Evolutionary conservation across 2,113 vertebrate genomes (phyloP), one percentile per base, ranked within the genome.

Genomic region (Heloderma charlesbogerti): DNA sequence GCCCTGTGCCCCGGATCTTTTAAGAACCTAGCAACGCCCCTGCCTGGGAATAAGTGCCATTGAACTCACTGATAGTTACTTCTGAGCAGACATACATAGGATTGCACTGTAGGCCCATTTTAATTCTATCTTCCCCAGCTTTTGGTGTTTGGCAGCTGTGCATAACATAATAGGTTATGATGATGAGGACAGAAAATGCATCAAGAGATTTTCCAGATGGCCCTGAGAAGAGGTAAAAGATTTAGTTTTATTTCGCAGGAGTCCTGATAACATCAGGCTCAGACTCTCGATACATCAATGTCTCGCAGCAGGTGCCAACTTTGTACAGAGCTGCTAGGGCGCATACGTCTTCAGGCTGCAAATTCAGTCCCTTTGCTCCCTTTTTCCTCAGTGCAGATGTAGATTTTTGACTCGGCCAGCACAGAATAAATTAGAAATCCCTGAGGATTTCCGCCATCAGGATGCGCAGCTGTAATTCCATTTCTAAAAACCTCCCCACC

Each of bases 131-230:
- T 18, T 40, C 9, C 40, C 43, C 27, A 10, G 18, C 51, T 34
- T 77, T 63, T 77, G 57, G 25, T 75, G 48, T 57, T 69, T 84
- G 80, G 51, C 51, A 75, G 69, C 40, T 18, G 60, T 27, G n/a
- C 69, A 89, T 75, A 75, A 75, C 37, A 60, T 37, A 74, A 72
- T 60, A 60, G 48, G 40, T 84, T 57, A 48, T 45, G 51, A 43
- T 63, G 60, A 88, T 84, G 88, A 89, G 54, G 37, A 3, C 43
- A 18, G 37, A 63, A 84, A 63, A 75, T 84, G 69, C 51, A 81
- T 66, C 87, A 66, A 67, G 54, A 67, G 79, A 31, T 67, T 66
- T 87, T n/a, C 84, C 74, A 69, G 74, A 67, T 91, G 90, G 91
- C 37, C 67, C 40, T 63, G 43, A 86, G 75, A 37, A 57, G 45